Percentiles rank a stretch among this genome's conserved stretches.
These are phyloP conservation scores for Paraplagusia blochii DNA, from an alignment of 2,113 vertebrate species.

Conservation along the genomic window DNA sequence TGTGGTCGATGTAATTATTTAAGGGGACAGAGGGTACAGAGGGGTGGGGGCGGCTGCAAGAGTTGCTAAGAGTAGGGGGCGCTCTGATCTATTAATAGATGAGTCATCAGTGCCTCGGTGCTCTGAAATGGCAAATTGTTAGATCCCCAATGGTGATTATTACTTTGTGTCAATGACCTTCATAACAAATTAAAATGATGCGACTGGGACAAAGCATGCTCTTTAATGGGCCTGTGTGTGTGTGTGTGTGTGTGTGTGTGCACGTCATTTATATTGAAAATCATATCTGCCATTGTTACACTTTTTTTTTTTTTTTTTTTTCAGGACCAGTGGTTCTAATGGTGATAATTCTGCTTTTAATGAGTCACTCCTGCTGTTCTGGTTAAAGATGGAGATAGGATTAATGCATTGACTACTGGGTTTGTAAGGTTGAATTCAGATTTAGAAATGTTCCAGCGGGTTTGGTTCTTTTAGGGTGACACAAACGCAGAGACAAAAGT, in stretches of 20 bases:
- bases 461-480: too few relatives aligned
- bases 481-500: too few relatives aligned
- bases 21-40: conserved; percentile 57
- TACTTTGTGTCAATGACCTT: conserved; percentile 84
- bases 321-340: too few relatives aligned
- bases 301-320: too few relatives aligned
- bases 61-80: neutral
- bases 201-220: conserved; percentile 77
- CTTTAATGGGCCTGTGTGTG: conserved; percentile 68
- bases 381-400: too few relatives aligned
- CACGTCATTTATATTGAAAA: neutral
- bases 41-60: conserved; percentile 29
- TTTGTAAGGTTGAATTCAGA: too few relatives aligned
- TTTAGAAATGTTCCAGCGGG: too few relatives aligned
- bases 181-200: conserved; percentile 83
- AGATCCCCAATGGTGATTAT: conserved; percentile 79
- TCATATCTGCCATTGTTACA: too few relatives aligned
- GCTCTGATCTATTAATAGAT: conserved; percentile 63
- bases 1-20: conserved; percentile 55
- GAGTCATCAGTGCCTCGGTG: conserved; percentile 77
- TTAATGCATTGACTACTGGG: too few relatives aligned
- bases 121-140: conserved; percentile 82
- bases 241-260: conserved; percentile 17
- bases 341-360: too few relatives aligned
- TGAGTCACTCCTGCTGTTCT: too few relatives aligned